Base-by-base conservation (phyloP, 2,888 invertebrate species). In the Automeris io region DNA sequence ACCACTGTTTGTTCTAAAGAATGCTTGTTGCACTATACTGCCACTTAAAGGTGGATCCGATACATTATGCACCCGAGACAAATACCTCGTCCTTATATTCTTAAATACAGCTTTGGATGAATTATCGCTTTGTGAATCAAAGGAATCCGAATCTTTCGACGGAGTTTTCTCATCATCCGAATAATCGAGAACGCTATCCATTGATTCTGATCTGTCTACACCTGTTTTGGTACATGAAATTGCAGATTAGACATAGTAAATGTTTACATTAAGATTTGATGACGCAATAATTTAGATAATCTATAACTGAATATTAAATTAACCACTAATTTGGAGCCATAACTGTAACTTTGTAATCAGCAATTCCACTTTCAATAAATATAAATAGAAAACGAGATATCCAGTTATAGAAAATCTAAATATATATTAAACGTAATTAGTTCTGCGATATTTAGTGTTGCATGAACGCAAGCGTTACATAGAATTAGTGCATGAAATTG, bases 151-250 rank as follows among this genome's bases (percentile, higher is more conserved):
- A 45, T 74, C 71, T 42, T 61, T 69, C 1, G 67, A 62, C 19
- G 60, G 44, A 37, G 45, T 51, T 53, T 61, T 71, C 40, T 71
- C 75, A 42, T 76, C 70, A 42, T 76, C 75, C 34, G 70, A 75
- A 65, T 54, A 58, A 49, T 61, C 61, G 50, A 59, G 47, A 47
- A 73, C 58, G 64, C 71, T 80, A 65, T 81, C 82, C 72, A 70
- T 60, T 57, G 81, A 80, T 56, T 72, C 75, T 47, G 80, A 72
- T 51, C 67, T 73, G 65, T 78, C 70, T 71, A 76, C 61, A 86
- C 85, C 86, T 86, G 85, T 75, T 62, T 74, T 61, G 69, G 67
- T 71, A 81, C 70, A 79, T 65, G 50, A 76, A 76, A 76, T 61
- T 49, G 45, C 57, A n/a, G 47, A 81, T 82, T 81, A 79, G 74